A percentile compares a stretch with the other conserved stretches of the same genome.
These are phyloP conservation scores for Sebastes nivosus DNA, from an alignment of 2,797 vertebrate genomes.

Conservation along the genomic window DNA sequence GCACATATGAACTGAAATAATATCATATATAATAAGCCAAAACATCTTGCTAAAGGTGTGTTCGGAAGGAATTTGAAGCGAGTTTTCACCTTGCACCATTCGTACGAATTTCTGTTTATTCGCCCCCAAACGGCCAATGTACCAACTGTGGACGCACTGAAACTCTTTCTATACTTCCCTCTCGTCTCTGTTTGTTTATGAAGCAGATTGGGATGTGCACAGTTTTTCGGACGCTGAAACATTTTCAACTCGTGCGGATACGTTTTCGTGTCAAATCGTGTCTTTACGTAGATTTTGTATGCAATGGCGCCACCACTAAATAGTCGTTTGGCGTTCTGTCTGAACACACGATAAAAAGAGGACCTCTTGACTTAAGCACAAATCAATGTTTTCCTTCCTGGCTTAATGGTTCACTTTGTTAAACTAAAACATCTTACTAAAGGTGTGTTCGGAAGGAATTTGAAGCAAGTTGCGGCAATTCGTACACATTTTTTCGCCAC, in stretches of 20 bases:
- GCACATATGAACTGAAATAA: constrained; percentile 8
- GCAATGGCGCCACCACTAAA: not conserved
- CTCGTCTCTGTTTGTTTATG: not conserved
- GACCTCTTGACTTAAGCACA: constrained; percentile 29
- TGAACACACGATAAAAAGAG: not conserved
- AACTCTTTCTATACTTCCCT: not conserved
- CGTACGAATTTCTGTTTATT: not conserved
- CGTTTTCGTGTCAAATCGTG: not conserved
- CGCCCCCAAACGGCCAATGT: not conserved
- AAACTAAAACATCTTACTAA: constrained; percentile 8
- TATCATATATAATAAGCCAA: not conserved
- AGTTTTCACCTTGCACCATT: not conserved
- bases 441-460: constrained; percentile 10
- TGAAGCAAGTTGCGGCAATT: not conserved
- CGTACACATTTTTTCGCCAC: not conserved
- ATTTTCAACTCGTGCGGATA: not conserved
- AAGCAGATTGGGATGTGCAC: not conserved
- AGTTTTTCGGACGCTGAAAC: not conserved
- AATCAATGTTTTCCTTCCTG: constrained; percentile 5
- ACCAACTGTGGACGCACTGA: not conserved
- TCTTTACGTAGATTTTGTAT: not conserved
- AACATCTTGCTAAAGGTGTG: constrained; percentile 13
- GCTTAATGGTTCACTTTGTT: no score
- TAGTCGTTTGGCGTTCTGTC: not conserved
- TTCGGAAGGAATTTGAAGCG: not conserved